Evolutionary conservation across 2,888 invertebrate genomes (phyloP).

Genomic region (Thyatira batis): DNA sequence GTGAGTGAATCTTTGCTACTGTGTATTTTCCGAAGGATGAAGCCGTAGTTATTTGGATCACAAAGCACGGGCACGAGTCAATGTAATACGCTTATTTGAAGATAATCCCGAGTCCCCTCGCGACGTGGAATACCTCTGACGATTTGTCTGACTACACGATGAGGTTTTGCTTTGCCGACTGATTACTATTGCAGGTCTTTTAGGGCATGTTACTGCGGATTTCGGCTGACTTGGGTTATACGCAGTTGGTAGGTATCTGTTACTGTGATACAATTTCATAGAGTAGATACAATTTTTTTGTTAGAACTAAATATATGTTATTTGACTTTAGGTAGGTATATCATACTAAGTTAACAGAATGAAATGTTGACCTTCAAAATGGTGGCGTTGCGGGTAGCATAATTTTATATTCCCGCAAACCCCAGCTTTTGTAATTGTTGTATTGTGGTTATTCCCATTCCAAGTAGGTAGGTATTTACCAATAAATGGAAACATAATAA

Average conservation of each 20-base stretch:
- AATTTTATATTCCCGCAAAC: too few relatives aligned
- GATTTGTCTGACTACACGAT: conserved; percentile 39
- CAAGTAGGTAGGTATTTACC: background rate
- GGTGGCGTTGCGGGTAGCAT: too few relatives aligned
- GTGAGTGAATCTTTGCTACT: conserved; percentile 11
- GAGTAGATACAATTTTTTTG: too few relatives aligned
- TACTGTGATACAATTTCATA: too few relatives aligned
- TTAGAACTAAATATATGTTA: too few relatives aligned
- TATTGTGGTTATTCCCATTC: background rate
- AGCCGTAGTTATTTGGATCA: conserved; percentile 66
- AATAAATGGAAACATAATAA: too few relatives aligned
- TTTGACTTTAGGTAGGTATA: too few relatives aligned
- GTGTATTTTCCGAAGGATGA: conserved; percentile 27
- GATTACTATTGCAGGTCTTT: background rate
- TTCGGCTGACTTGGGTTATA: too few relatives aligned
- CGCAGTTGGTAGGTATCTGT: too few relatives aligned
- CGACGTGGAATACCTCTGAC: conserved; percentile 41
- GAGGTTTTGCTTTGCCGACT: conserved; percentile 13
- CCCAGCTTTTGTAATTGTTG: too few relatives aligned
- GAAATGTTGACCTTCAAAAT: too few relatives aligned
- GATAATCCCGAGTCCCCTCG: conserved; percentile 58
- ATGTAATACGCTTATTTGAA: conserved; percentile 75
- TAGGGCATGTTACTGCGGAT: background rate
- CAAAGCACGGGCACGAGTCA: conserved; percentile 59
- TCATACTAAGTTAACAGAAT: too few relatives aligned